These are phyloP conservation scores for Pagrus major DNA, from an alignment of 2,113 vertebrate genomes.

Conservation along the genomic window DNA sequence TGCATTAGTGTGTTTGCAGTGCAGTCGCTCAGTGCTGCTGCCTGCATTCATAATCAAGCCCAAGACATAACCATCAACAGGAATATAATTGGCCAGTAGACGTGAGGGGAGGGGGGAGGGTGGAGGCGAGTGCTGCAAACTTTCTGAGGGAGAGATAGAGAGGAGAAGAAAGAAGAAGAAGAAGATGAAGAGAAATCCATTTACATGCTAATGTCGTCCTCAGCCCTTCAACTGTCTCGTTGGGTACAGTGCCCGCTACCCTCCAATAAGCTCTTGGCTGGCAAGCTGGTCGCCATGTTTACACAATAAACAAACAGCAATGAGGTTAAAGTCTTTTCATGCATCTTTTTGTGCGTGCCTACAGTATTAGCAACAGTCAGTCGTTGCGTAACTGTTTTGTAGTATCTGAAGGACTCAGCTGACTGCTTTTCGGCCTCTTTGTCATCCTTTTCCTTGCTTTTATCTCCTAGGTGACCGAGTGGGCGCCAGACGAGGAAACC, in stretches of 20 bases:
- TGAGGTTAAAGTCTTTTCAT: constrained; percentile 71
- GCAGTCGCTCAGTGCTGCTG: constrained; percentile 50
- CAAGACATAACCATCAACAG: constrained; percentile 60
- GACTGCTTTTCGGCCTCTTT: constrained; percentile 60
- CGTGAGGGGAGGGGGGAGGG: constrained; percentile 1
- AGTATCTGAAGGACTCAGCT: constrained; percentile 45
- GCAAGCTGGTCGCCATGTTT: constrained; percentile 81
- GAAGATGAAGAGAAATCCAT: constrained; percentile 74
- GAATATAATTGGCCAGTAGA: constrained; percentile 67
- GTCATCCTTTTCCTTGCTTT: constrained; percentile 82
- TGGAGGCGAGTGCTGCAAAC: constrained; percentile 58
- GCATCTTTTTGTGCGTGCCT: constrained; percentile 56
- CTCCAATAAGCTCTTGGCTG: constrained; percentile 66
- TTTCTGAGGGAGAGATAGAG: constrained; percentile 57
- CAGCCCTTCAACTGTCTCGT: constrained; percentile 74
- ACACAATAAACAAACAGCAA: constrained; percentile 84
- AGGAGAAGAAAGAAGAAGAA: constrained; percentile 11
- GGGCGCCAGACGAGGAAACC: constrained; percentile 96
- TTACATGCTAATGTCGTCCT: constrained; percentile 85
- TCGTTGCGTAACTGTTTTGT: constrained; percentile 66
- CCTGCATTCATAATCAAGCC: constrained; percentile 77
- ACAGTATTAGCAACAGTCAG: constrained; percentile 65
- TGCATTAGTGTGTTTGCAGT: constrained; percentile 55
- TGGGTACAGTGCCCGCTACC: constrained; percentile 54
- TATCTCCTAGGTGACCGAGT: constrained; percentile 93